Base-by-base conservation (phyloP, 1,140 invertebrate genomes). In the Drosophila ogumai region DNA sequence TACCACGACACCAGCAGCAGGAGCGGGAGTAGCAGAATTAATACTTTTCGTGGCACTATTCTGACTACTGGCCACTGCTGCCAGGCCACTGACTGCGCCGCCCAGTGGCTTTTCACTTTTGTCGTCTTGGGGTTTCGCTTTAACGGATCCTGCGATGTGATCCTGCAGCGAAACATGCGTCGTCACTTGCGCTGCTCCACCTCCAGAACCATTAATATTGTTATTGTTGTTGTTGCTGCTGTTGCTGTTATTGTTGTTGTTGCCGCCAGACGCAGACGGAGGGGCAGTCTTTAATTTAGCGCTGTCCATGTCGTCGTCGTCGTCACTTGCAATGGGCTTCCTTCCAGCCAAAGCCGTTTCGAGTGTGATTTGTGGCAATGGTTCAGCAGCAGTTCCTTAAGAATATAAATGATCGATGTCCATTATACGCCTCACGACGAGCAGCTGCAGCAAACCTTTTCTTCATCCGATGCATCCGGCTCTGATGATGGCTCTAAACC, bases 251-350 rank as follows among this genome's bases (percentile, higher is more conserved):
- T 55, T 55, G 1, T 38, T 55, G 19, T 55, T 55, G 15, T 55
- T 52, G 50, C 41, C 43, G 46, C 28, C 72, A 36, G 72, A 54
- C 41, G 69, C 46, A 58, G 78, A 68, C 65, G 63, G 52, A 10
- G 52, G 38, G 52, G 52, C 52, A 38, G 52, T 52, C 61, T 68
- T 68, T 43, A 66, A 68, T 68, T 68, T 59, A 69, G 52, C 56
- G 43, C 56, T 81, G 43, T 86, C 82, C 82, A 87, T 80, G 43
- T 80, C 82, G 69, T 73, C 66, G 28, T 44, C 19, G 54, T 47
- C 17, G 50, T 55, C 52, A 22, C 19, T 55, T 55, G 52, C 52
- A 55, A 25, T 22, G 32, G 13, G 50, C 50, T 54, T 54, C 32
- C 50, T 54, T 54, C 50, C 52, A 38, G 52, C 52, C 52, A 65